Evolutionary conservation across 2,113 vertebrate genomes (phyloP).

Genomic region (Nothoprocta perdicaria): DNA sequence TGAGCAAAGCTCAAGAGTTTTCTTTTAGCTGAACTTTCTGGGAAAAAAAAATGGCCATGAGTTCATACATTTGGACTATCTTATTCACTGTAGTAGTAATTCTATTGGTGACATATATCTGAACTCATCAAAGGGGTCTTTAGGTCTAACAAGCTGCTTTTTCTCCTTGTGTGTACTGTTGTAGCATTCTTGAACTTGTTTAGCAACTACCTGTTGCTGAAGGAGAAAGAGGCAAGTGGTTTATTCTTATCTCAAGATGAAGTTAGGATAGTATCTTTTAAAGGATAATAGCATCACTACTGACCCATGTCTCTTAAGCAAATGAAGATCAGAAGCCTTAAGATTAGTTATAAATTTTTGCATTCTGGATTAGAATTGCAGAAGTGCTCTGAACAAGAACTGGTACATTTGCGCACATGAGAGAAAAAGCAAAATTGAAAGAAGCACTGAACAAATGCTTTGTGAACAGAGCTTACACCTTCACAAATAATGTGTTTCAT

Average conservation of each 20-base stretch:
- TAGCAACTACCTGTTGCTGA: neutral
- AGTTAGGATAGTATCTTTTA: neutral
- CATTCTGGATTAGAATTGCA: no score
- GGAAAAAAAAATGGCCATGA: neutral
- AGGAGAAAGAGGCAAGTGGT: neutral
- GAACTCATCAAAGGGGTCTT: neutral
- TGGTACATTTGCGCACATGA: no score
- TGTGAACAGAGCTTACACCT: neutral
- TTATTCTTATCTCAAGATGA: neutral
- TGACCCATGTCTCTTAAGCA: neutral
- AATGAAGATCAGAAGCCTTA: neutral
- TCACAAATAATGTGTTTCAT: neutral
- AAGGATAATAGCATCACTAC: neutral
- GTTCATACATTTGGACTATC: neutral
- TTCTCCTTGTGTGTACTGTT: neutral
- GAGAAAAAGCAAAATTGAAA: neutral
- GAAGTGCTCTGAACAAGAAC: neutral
- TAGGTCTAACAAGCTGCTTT: no score
- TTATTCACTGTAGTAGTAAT: neutral
- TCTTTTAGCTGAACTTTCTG: neutral
- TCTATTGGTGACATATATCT: neutral
- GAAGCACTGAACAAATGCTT: neutral
- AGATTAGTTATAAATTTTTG: neutral
- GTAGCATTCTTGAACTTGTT: neutral
- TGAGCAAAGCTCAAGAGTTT: neutral